Conservation (phyloP, 1,140 invertebrate genomes). For the Nilaparvata lugens region DNA sequence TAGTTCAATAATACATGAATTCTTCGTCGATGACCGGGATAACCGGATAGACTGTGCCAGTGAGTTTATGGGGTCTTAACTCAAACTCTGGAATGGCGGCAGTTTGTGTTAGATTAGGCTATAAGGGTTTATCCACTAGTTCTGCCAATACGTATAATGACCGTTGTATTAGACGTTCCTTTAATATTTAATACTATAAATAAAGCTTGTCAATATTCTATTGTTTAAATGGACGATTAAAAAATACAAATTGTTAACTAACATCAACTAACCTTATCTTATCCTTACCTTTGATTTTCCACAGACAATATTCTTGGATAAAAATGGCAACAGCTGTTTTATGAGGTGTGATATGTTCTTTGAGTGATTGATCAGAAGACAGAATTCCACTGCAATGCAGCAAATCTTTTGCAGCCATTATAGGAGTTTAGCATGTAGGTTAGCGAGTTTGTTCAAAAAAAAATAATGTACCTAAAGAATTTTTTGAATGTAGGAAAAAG, state of each 20-base stretch:
- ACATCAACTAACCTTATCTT: not conserved
- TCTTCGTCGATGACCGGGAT: too few species aligned
- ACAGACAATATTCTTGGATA: not conserved
- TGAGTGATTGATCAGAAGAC: not conserved
- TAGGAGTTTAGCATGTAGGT: too few species aligned
- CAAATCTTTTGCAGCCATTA: not conserved
- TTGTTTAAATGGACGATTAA: not conserved
- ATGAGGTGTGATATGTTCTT: not conserved
- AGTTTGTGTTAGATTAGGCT: not conserved
- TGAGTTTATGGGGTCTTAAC: not conserved
- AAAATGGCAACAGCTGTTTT: not conserved
- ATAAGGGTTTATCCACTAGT: not conserved
- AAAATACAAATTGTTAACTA: not conserved
- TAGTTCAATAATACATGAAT: too few species aligned
- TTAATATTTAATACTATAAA: not conserved
- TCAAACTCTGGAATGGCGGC: not conserved
- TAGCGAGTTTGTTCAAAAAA: too few species aligned
- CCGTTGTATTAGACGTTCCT: not conserved
- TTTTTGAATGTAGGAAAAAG: too few species aligned
- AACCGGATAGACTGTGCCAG: not conserved
- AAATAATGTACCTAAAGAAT: too few species aligned
- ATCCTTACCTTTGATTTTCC: not conserved
- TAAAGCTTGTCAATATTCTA: not conserved
- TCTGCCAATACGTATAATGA: not conserved
- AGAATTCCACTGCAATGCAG: not conserved